Conservation (phyloP, 2,888 invertebrate species). For the Plebejus argus region DNA sequence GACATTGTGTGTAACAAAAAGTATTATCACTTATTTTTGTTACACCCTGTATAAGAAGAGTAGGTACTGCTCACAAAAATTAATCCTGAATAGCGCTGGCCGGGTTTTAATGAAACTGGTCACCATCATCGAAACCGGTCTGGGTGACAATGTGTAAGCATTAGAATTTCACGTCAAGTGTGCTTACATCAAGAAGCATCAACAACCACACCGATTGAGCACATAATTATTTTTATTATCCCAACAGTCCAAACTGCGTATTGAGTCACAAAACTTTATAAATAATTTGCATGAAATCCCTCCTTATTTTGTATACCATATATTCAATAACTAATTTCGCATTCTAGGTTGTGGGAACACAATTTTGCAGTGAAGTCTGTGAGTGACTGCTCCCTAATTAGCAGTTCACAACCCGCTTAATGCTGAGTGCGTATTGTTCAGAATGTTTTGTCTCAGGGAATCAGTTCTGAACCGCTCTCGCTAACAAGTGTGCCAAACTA, state of each 20-base stretch:
- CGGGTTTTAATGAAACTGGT: too few species aligned
- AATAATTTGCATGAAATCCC: background rate
- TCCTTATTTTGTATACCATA: background rate
- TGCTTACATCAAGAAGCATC: too few species aligned
- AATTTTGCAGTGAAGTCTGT: conserved; percentile 36
- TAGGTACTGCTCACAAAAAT: too few species aligned
- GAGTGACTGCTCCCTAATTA: conserved; percentile 41
- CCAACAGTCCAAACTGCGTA: background rate
- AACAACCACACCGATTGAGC: background rate
- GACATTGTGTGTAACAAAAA: too few species aligned
- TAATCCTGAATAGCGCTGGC: too few species aligned
- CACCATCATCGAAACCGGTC: too few species aligned
- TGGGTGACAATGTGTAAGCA: too few species aligned
- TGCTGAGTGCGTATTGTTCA: conserved; percentile 34
- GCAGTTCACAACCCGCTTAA: conserved; percentile 32
- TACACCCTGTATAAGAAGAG: too few species aligned
- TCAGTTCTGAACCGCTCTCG: conserved; percentile 12
- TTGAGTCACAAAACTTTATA: background rate
- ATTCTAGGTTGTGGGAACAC: background rate
- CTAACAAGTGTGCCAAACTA: conserved; percentile 28
- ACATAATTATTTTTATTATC: background rate
- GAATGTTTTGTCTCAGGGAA: conserved; percentile 36
- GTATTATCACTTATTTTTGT: too few species aligned
- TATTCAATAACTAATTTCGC: conserved; percentile 15
- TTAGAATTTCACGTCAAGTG: too few species aligned